Percentiles rank a stretch among this genome's conserved stretches.
phyloP scores from a whole-genome alignment of 1,140 invertebrate genomes.

The Elymnias hypermnestra region DNA sequence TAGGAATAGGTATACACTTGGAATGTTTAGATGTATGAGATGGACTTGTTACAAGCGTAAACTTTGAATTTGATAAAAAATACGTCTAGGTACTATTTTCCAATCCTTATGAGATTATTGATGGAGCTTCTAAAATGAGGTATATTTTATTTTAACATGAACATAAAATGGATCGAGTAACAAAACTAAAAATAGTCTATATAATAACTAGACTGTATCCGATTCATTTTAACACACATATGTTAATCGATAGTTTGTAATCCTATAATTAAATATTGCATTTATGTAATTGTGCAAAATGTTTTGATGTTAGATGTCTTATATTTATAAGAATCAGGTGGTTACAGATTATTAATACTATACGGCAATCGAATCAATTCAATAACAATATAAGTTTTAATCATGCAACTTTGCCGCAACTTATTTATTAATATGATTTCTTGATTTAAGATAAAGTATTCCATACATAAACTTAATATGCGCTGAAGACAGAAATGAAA shows the following conservation, averaged over 20 bases:
- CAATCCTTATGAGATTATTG: background rate
- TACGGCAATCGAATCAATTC: background rate
- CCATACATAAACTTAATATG: no score
- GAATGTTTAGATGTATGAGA: background rate
- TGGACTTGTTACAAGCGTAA: background rate
- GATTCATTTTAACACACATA: background rate
- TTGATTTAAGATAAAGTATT: no score
- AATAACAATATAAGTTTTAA: no score
- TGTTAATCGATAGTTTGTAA: conserved; percentile 12
- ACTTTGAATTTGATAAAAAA: background rate
- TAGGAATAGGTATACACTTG: background rate
- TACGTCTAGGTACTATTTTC: background rate
- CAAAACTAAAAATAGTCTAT: no score
- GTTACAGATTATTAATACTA: background rate
- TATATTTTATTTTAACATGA: no score
- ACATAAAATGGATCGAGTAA: no score
- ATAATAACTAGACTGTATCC: no score
- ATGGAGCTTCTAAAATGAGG: background rate
- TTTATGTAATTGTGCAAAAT: conserved; percentile 4
- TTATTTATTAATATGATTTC: no score
- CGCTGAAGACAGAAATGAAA: no score
- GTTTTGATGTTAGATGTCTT: conserved; percentile 8
- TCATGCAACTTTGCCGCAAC: no score
- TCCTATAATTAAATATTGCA: conserved; percentile 6
- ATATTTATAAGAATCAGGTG: background rate